phyloP scores from a whole-genome alignment of 2,888 invertebrate species.

The Minunthozetes semirufus region DNA sequence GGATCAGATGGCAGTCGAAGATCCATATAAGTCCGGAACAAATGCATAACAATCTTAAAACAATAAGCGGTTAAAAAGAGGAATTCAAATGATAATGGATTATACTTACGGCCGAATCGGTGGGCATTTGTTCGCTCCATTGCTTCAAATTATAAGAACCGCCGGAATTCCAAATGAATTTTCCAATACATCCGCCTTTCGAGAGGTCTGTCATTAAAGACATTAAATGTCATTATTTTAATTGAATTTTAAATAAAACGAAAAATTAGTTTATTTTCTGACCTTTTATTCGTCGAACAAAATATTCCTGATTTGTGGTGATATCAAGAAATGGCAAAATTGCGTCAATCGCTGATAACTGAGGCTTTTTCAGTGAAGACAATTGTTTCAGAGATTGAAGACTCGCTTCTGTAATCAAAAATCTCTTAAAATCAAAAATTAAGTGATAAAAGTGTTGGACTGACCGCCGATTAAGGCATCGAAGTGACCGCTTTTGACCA shows the following conservation, averaged over 20 bases:
- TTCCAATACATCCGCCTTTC: constrained; percentile 76
- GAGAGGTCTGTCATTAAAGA: constrained; percentile 58
- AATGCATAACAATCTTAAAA: constrained; percentile 67
- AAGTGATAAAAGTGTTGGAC: constrained; percentile 43
- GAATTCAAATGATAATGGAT: background rate
- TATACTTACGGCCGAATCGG: constrained; percentile 67
- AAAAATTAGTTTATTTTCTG: too few relatives aligned
- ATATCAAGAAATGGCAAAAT: constrained; percentile 74
- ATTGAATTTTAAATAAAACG: too few relatives aligned
- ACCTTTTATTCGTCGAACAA: constrained; percentile 66
- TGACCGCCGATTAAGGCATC: constrained; percentile 52
- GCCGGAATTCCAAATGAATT: constrained; percentile 80
- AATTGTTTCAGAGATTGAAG: constrained; percentile 68
- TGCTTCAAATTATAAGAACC: constrained; percentile 63
- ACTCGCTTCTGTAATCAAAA: constrained; percentile 54
- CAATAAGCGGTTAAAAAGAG: background rate
- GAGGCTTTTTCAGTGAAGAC: constrained; percentile 54
- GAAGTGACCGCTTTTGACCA: constrained; percentile 60
- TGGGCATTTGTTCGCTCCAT: constrained; percentile 74
- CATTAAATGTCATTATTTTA: background rate
- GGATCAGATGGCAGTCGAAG: constrained; percentile 59
- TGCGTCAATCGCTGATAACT: constrained; percentile 57
- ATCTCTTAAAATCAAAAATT: background rate
- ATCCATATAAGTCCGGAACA: constrained; percentile 78
- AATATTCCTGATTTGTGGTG: constrained; percentile 75